Evolutionary conservation across 2,113 vertebrate species (phyloP).

Genomic region (Bubo scandiacus): DNA sequence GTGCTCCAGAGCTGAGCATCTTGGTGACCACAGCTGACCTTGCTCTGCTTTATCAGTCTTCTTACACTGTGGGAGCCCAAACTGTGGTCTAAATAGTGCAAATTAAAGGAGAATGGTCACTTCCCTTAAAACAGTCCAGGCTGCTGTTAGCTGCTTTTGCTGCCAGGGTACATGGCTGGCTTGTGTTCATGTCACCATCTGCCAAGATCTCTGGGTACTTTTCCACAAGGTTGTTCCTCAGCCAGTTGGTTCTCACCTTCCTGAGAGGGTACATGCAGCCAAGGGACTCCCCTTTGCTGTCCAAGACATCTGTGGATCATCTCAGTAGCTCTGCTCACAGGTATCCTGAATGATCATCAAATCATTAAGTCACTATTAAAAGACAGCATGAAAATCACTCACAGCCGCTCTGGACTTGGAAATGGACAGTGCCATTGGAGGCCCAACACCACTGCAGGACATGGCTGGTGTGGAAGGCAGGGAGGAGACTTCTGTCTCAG

Average conservation of each 20-base stretch:
- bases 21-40: background rate
- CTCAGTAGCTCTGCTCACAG: background rate
- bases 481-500: background rate
- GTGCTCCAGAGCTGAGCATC: background rate
- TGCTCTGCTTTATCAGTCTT: background rate
- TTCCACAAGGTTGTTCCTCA: background rate
- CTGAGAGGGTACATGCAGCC: background rate
- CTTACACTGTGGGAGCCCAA: background rate
- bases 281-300: background rate
- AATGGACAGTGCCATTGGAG: background rate
- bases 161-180: fast-evolving
- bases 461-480: background rate
- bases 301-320: background rate
- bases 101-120: background rate
- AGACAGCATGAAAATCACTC: background rate
- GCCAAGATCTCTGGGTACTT: background rate
- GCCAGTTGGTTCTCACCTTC: background rate
- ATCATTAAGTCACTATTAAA: background rate
- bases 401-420: background rate
- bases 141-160: background rate
- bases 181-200: background rate
- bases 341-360: background rate
- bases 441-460: background rate
- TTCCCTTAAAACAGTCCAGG: background rate
- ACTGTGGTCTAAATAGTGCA: background rate